phyloP scores from a whole-genome alignment of 1,140 invertebrate genomes.

The Campoletis sonorensis region DNA sequence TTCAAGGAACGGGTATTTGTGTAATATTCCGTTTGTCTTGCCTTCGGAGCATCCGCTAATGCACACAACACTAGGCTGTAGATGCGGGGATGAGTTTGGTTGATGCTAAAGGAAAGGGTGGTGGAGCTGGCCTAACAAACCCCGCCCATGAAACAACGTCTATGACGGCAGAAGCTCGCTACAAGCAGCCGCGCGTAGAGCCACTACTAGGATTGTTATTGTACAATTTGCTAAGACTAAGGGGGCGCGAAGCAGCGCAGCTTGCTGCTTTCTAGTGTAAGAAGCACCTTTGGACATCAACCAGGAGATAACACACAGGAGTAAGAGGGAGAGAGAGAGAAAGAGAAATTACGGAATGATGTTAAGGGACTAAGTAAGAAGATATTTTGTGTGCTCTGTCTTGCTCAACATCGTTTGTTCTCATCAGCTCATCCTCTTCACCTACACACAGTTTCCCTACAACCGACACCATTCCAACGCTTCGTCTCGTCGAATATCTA shows the following conservation, averaged over 20 bases:
- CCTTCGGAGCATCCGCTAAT: constrained; percentile 75
- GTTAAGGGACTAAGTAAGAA: constrained; percentile 1
- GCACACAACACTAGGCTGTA: constrained; percentile 71
- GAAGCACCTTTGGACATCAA: constrained; percentile 77
- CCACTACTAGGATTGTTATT: constrained; percentile 76
- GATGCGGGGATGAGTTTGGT: constrained; percentile 30
- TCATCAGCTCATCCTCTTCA: constrained; percentile 19
- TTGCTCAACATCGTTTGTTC: neutral
- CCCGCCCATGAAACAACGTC: constrained; percentile 41
- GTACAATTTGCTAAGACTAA: constrained; percentile 77
- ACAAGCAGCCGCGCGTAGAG: constrained; percentile 65
- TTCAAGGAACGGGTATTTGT: constrained; percentile 70
- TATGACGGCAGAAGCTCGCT: constrained; percentile 54
- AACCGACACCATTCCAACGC: constrained; percentile 39
- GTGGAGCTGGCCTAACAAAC: constrained; percentile 49
- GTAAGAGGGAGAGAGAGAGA: constrained; percentile 34
- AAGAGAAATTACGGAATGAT: neutral
- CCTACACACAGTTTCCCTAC: neutral
- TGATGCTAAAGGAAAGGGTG: constrained; percentile 3
- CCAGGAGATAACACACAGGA: constrained; percentile 67
- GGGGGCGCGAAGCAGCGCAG: constrained; percentile 57
- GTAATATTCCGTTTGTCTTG: constrained; percentile 78
- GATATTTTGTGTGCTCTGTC: constrained; percentile 22
- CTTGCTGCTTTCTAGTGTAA: constrained; percentile 63
- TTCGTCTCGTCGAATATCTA: constrained; percentile 61